These are phyloP conservation scores for Euleptes europaea DNA, from an alignment of 2,113 vertebrate genomes.

Conservation along the genomic window DNA sequence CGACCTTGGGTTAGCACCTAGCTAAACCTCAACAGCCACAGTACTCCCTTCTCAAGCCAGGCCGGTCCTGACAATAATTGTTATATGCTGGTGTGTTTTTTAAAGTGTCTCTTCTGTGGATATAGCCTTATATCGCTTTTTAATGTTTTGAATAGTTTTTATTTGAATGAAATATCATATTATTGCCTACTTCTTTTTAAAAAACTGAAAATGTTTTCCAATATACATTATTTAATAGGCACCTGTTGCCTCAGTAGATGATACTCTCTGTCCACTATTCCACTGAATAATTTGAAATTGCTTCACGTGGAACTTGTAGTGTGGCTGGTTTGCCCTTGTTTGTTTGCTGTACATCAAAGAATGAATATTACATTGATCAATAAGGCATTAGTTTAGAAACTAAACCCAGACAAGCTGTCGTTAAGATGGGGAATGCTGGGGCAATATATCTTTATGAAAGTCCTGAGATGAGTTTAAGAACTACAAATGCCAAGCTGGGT, in stretches of 20 bases:
- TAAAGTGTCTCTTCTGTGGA: too few relatives aligned
- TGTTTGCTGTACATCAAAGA: slow-evolving; percentile 7
- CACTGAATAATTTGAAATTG: not conserved
- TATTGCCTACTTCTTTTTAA: not conserved
- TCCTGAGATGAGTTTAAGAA: slow-evolving; percentile 17
- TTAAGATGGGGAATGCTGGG: not conserved
- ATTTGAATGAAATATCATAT: not conserved
- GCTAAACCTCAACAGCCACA: too few relatives aligned
- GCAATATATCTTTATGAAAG: slow-evolving; percentile 19
- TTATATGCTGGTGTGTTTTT: too few relatives aligned
- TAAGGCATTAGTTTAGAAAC: slow-evolving; percentile 13
- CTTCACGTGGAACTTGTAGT: not conserved
- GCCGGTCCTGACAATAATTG: too few relatives aligned
- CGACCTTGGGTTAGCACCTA: too few relatives aligned
- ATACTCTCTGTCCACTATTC: not conserved
- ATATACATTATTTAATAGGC: not conserved
- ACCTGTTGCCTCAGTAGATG: not conserved
- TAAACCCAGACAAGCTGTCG: slow-evolving; percentile 21
- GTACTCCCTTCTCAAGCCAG: too few relatives aligned
- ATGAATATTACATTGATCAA: slow-evolving; percentile 22
- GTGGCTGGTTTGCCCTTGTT: not conserved
- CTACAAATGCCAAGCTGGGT: slow-evolving; percentile 33
- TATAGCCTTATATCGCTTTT: not conserved
- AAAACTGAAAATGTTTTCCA: not conserved
- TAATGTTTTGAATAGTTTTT: not conserved